Evolutionary conservation across 2,888 invertebrate species (phyloP).

Genomic region (Apamea monoglypha): DNA sequence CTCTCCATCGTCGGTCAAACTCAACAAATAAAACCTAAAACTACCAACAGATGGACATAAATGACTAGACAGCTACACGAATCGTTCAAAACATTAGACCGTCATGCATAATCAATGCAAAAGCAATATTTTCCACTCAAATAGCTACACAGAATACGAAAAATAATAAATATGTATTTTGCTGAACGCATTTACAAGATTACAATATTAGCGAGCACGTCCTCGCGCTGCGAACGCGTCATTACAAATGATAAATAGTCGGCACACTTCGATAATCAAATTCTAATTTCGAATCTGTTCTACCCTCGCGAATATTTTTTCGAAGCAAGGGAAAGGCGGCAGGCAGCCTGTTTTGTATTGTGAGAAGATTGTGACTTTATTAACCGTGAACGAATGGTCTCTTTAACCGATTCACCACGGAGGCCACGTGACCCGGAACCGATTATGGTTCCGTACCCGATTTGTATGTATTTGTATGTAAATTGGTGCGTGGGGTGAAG

Average conservation of each 20-base stretch:
- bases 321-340: conserved; percentile 78
- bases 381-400: conserved; percentile 89
- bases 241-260: conserved; percentile 90
- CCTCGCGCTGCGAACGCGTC: conserved; percentile 83
- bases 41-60: conserved; percentile 60
- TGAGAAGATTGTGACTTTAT: conserved; percentile 90
- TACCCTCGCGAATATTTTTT: conserved; percentile 81
- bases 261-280: conserved; percentile 90
- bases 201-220: conserved; percentile 88
- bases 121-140: conserved; percentile 87
- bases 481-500: conserved; percentile 85
- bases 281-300: conserved; percentile 90
- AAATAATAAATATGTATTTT: conserved; percentile 87
- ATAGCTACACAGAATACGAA: conserved; percentile 77
- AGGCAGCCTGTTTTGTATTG: conserved; percentile 85
- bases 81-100: conserved; percentile 71
- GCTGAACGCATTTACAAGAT: conserved; percentile 88
- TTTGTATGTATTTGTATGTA: conserved; percentile 89
- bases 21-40: conserved; percentile 18
- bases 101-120: conserved; percentile 83
- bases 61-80: conserved; percentile 69
- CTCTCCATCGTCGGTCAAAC: conserved; percentile 7
- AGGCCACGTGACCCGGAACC: conserved; percentile 91
- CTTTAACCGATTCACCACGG: conserved; percentile 90
- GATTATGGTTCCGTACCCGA: conserved; percentile 85